A percentile compares a stretch with the other conserved stretches of the same genome.
phyloP scores from a whole-genome alignment of 35 echinoderm and acorn worm genomes.

The Amphiura filiformis region DNA sequence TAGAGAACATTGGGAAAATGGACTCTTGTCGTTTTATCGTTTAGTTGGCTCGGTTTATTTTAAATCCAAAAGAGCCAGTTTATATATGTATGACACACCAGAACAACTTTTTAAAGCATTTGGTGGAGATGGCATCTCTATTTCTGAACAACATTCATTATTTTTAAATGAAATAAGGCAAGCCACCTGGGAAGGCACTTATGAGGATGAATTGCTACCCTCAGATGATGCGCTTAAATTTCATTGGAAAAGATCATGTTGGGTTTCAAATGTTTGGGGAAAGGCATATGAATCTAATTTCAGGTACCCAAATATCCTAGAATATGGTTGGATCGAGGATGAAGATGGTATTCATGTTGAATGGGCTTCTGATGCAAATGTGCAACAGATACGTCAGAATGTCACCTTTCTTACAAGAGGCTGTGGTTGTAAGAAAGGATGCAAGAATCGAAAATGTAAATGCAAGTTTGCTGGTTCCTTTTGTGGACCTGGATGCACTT shows the following conservation, averaged over 20 bases:
- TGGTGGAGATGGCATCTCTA: not conserved
- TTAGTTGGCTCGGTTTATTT: slow-evolving; percentile 28
- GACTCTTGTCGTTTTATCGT: slow-evolving; percentile 28
- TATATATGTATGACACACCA: slow-evolving; percentile 18
- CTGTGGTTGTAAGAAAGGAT: slow-evolving; percentile 22
- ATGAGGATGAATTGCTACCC: slow-evolving; percentile 52
- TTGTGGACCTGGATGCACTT: slow-evolving; percentile 47
- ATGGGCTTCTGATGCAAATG: slow-evolving; percentile 32
- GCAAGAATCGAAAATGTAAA: not conserved
- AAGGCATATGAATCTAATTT: slow-evolving; percentile 13
- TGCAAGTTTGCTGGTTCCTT: slow-evolving; percentile 21
- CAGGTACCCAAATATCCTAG: slow-evolving; percentile 10
- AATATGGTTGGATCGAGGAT: slow-evolving; percentile 30
- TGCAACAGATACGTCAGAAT: slow-evolving; percentile 33
- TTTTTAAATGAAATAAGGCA: slow-evolving; percentile 20
- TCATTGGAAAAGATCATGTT: slow-evolving; percentile 38
- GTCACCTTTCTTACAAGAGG: slow-evolving; percentile 41
- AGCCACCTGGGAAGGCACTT: slow-evolving; percentile 30
- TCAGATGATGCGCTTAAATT: slow-evolving; percentile 22
- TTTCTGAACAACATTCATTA: slow-evolving; percentile 10
- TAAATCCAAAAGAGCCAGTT: slow-evolving; percentile 17
- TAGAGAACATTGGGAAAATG: slow-evolving; percentile 15
- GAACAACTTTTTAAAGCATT: too few species aligned
- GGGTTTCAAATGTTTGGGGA: slow-evolving; percentile 41
- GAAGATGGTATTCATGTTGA: not conserved